Percentiles rank a stretch among this genome's conserved stretches.
These are phyloP conservation scores for Stegana nigrithorax DNA, from an alignment of 2,888 invertebrate genomes.

Conservation along the genomic window DNA sequence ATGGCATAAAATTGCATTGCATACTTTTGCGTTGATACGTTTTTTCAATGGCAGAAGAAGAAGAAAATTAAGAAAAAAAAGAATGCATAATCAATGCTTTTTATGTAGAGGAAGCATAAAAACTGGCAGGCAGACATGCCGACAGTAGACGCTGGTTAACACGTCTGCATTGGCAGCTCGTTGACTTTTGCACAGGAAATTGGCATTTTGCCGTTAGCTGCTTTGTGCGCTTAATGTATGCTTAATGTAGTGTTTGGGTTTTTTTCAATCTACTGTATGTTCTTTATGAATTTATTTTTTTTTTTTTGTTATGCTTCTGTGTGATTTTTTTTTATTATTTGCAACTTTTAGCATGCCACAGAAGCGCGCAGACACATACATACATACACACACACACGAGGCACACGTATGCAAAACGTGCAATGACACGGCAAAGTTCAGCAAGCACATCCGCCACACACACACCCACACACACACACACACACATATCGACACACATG, in stretches of 20 bases:
- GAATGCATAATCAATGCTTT: not conserved
- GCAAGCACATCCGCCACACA: slow-evolving; percentile 31
- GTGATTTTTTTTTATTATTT: too few relatives aligned
- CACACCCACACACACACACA: slow-evolving; percentile 19
- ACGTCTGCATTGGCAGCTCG: slow-evolving; percentile 33
- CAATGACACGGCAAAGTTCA: slow-evolving; percentile 57
- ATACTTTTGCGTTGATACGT: too few relatives aligned
- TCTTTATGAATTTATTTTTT: too few relatives aligned
- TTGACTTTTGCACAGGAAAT: slow-evolving; percentile 46
- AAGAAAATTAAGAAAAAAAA: too few relatives aligned
- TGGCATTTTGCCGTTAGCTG: slow-evolving; percentile 18
- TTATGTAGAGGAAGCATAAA: not conserved
- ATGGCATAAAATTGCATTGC: too few relatives aligned
- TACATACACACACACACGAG: slow-evolving; percentile 28
- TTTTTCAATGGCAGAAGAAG: too few relatives aligned
- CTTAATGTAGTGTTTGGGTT: slow-evolving; percentile 57
- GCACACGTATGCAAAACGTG: too few relatives aligned
- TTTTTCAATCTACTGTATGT: too few relatives aligned
- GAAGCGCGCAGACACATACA: slow-evolving; percentile 13
- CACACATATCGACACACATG: slow-evolving; percentile 32
- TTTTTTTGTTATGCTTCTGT: too few relatives aligned
- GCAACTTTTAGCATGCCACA: slow-evolving; percentile 8
- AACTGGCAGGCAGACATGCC: slow-evolving; percentile 36
- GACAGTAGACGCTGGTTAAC: slow-evolving; percentile 31
- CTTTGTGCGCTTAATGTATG: slow-evolving; percentile 48